A percentile compares a stretch with the other conserved stretches of the same genome.
phyloP scores from a whole-genome alignment of 2,113 vertebrate species.

The Polypterus bichir region DNA sequence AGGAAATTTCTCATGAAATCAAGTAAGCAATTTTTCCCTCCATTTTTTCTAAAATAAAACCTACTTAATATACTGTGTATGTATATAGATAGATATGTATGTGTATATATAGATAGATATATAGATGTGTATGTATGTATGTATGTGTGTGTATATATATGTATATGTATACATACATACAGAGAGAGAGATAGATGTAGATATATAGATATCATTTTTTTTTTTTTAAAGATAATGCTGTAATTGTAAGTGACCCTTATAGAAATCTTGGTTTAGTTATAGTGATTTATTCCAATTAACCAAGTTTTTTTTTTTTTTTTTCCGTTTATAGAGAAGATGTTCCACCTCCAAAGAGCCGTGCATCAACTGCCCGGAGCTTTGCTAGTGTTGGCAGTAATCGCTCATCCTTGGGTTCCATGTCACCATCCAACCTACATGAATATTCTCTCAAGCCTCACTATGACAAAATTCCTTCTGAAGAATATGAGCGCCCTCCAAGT shows the following conservation, averaged over 20 bases:
- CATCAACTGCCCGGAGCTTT: slow-evolving; percentile 85
- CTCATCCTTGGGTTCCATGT: slow-evolving; percentile 93
- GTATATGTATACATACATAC: too few species aligned
- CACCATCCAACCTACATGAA: slow-evolving; percentile 89
- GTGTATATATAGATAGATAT: too few species aligned
- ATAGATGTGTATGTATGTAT: too few species aligned
- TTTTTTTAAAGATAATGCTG: too few species aligned
- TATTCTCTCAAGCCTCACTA: slow-evolving; percentile 77
- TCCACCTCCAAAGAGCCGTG: slow-evolving; percentile 85
- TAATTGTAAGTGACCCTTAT: not conserved
- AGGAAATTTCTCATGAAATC: slow-evolving; percentile 92
- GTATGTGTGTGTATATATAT: too few species aligned
- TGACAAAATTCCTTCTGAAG: slow-evolving; percentile 82
- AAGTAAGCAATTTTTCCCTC: slow-evolving; percentile 45
- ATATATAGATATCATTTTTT: too few species aligned
- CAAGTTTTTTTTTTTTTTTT: slow-evolving; percentile 1
- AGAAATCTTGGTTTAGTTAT: too few species aligned
- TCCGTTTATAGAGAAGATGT: slow-evolving; percentile 74
- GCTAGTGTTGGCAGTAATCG: slow-evolving; percentile 77
- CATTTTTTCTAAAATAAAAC: too few species aligned
- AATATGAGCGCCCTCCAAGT: slow-evolving; percentile 62
- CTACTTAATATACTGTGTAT: too few species aligned
- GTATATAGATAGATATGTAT: too few species aligned
- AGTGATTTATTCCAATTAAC: too few species aligned
- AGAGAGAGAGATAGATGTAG: too few species aligned